These are phyloP conservation scores for Lepidocyrtoides sp. DNA, from an alignment of 2,888 invertebrate genomes.

Conservation along the genomic window DNA sequence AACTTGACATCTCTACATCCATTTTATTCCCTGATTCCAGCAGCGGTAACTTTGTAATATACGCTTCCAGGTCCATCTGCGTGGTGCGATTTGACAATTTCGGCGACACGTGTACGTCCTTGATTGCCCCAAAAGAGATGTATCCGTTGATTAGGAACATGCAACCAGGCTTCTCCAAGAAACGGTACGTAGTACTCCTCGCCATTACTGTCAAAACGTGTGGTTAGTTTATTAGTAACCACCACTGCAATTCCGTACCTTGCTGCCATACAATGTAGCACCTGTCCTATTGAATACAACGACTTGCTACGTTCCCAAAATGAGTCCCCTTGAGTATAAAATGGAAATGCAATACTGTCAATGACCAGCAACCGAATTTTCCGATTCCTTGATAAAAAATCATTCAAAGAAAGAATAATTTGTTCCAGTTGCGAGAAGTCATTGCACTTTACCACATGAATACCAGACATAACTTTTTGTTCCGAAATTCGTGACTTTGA, in stretches of 20 bases:
- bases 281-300: conserved; percentile 78
- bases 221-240: conserved; percentile 81
- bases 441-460: conserved; percentile 74
- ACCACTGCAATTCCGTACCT: conserved; percentile 80
- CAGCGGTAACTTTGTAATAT: conserved; percentile 49
- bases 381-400: conserved; percentile 53
- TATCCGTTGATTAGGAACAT: conserved; percentile 73
- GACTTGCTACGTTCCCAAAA: conserved; percentile 66
- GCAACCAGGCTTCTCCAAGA: conserved; percentile 80
- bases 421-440: conserved; percentile 51
- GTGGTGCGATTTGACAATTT: conserved; percentile 50
- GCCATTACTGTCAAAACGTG: conserved; percentile 64
- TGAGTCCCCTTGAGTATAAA: conserved; percentile 59
- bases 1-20: not conserved
- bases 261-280: conserved; percentile 72
- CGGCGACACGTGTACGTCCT: conserved; percentile 46
- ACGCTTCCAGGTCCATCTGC: conserved; percentile 11
- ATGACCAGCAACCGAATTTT: conserved; percentile 79
- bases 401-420: conserved; percentile 58
- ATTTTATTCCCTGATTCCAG: conserved; percentile 68
- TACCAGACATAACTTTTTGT: conserved; percentile 64
- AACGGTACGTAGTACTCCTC: conserved; percentile 74
- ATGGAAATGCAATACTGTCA: conserved; percentile 81
- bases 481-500: conserved; percentile 5
- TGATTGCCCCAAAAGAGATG: conserved; percentile 43